A percentile compares a stretch with the other conserved stretches of the same genome.
Conservation (phyloP, 2,888 invertebrate genomes). For the Noctua comes region DNA sequence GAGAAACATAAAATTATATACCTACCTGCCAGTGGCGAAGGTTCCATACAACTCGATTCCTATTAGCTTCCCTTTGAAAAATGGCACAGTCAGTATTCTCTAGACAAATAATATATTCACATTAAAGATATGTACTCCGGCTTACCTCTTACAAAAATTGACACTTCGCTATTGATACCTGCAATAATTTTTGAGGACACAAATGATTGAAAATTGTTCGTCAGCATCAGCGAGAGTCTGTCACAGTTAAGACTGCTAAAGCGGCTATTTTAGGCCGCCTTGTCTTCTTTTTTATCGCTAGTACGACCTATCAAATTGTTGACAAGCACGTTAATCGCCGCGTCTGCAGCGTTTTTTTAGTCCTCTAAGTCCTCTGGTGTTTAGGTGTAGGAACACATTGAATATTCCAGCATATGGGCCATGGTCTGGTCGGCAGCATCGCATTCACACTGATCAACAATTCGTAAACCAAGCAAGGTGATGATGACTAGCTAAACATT, state of each 20-base stretch:
- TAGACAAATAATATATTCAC: too few species aligned
- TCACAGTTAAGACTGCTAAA: slow-evolving; percentile 19
- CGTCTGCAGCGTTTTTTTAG: not conserved
- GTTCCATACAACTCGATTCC: too few species aligned
- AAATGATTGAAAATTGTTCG: not conserved
- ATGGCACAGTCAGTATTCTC: too few species aligned
- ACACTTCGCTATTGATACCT: too few species aligned
- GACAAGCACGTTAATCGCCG: too few species aligned
- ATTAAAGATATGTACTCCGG: too few species aligned
- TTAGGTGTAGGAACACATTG: not conserved
- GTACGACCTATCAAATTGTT: too few species aligned
- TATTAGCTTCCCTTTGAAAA: too few species aligned
- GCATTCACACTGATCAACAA: not conserved
- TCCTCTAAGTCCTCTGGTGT: too few species aligned
- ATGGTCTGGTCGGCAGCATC: not conserved
- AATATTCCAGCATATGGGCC: not conserved
- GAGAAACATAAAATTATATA: not conserved
- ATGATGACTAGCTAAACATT: not conserved
- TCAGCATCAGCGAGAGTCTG: slow-evolving; percentile 29
- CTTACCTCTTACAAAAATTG: too few species aligned
- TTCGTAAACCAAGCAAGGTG: not conserved
- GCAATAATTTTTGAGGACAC: not conserved
- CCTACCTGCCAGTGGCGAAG: too few species aligned
- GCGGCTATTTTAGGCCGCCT: not conserved
- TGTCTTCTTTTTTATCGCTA: not conserved